Base-by-base conservation (phyloP, 2,113 vertebrate genomes). In the Chaetorhynchus papuensis region DNA sequence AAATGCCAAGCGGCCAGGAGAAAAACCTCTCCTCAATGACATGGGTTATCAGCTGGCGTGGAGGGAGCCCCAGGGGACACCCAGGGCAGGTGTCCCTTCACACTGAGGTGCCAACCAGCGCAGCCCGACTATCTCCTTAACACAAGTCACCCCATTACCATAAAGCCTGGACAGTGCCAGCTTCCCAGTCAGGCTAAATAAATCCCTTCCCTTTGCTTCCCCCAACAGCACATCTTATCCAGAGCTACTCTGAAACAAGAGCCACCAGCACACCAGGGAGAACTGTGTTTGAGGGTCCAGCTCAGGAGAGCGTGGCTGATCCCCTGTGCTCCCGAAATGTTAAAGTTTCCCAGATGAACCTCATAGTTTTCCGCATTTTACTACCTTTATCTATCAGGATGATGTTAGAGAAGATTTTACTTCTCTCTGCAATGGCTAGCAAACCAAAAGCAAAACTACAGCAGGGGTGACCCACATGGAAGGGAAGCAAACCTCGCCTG, bases 1-100 rank as follows among this genome's bases (percentile, higher is more conserved):
- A 69, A 91, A 86, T 13, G 59, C 39, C 61, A 39, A 50, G 89
- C 3, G 42, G 65, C 31, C 56, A 69, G 87, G 59, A 89, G 47
- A 6, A 64, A 78, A 87, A 31, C 27, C 16, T 41, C 49, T 84
- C 61, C 56, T 79, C 70, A 89, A 23, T 64, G 70, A 57, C 56
- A 35, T 0, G 20, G 69, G 27, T 69, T 35, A 81, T 50, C 60
- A 66, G 42, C 47, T 41, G 52, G 74, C 0, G 0, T 1, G 5
- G 52, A 65, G 39, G 14, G 27, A 54, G 47, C 59, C 64, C 33
- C 42, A 33, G 24, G 66, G 69, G 54, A 74, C 50, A 85, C 10
- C 7, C 17, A 39, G 31, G 68, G 79, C 42, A 44, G 6, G 22
- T 30, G 31, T 41, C 37, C n/a, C 71, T 87, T 91, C 82, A 63